Conservation (phyloP, 1,140 invertebrate species). For the Drosophila mauritiana region DNA sequence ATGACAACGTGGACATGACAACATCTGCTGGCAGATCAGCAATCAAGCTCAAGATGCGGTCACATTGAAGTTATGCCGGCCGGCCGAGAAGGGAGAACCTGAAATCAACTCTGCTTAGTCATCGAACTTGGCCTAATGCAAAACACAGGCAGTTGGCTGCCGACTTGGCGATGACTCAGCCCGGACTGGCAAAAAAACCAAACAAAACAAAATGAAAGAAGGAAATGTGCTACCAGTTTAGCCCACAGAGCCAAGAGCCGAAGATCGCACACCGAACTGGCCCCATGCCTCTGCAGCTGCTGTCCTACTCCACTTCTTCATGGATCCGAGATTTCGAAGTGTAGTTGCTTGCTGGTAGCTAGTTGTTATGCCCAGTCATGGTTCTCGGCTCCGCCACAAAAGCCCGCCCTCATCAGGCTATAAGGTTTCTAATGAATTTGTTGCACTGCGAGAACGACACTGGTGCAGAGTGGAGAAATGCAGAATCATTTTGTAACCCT, state of each 20-base stretch:
- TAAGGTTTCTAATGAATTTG: constrained; percentile 58
- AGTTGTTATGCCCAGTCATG: constrained; percentile 69
- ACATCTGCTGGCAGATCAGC: constrained; percentile 34
- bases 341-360: constrained; percentile 14
- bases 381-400: constrained; percentile 46
- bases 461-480: background rate
- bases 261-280: constrained; percentile 29
- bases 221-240: constrained; percentile 76
- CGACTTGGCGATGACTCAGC: constrained; percentile 70
- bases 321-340: constrained; percentile 40
- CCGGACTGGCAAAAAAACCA: constrained; percentile 47
- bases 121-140: constrained; percentile 81
- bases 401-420: constrained; percentile 61
- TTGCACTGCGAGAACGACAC: constrained; percentile 20
- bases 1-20: constrained; percentile 37
- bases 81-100: constrained; percentile 39
- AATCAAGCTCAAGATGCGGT: constrained; percentile 60
- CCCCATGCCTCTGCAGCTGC: constrained; percentile 31
- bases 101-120: constrained; percentile 73
- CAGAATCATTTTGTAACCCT: background rate
- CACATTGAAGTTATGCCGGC: constrained; percentile 75
- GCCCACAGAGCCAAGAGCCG: constrained; percentile 36
- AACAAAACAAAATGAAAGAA: constrained; percentile 10
- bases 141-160: constrained; percentile 55
- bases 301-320: constrained; percentile 56